phyloP scores from a whole-genome alignment of 2,797 vertebrate species.

The Brotula barbata region DNA sequence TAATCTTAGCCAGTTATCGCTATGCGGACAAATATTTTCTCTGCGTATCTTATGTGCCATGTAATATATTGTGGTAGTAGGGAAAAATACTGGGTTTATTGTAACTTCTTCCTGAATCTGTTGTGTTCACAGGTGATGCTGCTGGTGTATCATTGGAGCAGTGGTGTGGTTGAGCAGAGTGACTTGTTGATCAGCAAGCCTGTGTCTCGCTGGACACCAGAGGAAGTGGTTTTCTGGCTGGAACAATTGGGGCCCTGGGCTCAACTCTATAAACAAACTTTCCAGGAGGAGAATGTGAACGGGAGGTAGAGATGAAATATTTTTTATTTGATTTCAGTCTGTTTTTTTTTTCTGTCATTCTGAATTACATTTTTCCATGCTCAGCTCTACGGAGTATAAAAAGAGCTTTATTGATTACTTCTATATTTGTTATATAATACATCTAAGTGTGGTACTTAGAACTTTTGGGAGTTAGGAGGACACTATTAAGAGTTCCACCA shows the following conservation, averaged over 20 bases:
- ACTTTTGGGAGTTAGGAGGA: too few relatives aligned
- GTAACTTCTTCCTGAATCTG: neutral
- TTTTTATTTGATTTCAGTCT: neutral
- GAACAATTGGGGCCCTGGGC: slow-evolving; percentile 90
- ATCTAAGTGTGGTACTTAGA: neutral
- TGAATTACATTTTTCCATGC: neutral
- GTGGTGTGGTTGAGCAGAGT: slow-evolving; percentile 82
- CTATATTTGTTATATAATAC: neutral
- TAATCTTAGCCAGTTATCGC: neutral
- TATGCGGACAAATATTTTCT: neutral
- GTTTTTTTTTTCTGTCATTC: neutral
- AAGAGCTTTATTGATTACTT: too few relatives aligned
- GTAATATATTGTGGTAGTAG: neutral
- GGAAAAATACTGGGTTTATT: neutral
- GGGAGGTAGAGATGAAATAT: slow-evolving; percentile 81
- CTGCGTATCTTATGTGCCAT: neutral
- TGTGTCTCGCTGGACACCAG: slow-evolving; percentile 85
- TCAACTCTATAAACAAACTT: slow-evolving; percentile 83
- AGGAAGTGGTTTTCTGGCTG: slow-evolving; percentile 90
- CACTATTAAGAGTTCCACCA: too few relatives aligned
- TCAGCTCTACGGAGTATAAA: too few relatives aligned
- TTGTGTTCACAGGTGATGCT: slow-evolving; percentile 84
- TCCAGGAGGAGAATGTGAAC: slow-evolving; percentile 88
- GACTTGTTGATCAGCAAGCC: slow-evolving; percentile 88
- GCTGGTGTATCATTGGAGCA: slow-evolving; percentile 92